Percentiles rank a stretch among this genome's conserved stretches.
Evolutionary conservation across 2,888 invertebrate genomes (phyloP).

Genomic region (Lasioglossum marginatum): DNA sequence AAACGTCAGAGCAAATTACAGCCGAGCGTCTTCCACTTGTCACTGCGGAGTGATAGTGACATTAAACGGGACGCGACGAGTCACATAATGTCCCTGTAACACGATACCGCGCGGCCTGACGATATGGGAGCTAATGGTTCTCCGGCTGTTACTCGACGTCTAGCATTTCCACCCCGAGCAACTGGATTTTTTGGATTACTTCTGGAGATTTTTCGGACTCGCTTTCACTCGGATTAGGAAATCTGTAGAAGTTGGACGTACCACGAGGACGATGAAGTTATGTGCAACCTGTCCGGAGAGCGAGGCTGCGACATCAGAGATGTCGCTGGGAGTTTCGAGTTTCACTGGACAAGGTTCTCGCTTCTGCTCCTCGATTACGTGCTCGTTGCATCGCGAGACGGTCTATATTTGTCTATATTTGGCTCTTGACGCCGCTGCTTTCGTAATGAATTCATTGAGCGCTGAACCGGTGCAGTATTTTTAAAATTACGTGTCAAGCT

Average conservation of each 20-base stretch:
- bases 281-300: constrained; percentile 43
- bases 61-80: constrained; percentile 66
- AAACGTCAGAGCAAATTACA: constrained; percentile 38
- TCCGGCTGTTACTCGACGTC: constrained; percentile 68
- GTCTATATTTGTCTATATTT: constrained; percentile 26
- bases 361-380: constrained; percentile 59
- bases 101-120: constrained; percentile 66
- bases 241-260: not conserved
- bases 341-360: constrained; percentile 56
- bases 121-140: constrained; percentile 72
- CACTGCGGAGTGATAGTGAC: constrained; percentile 57
- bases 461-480: not conserved
- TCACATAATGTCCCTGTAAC: constrained; percentile 70
- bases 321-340: constrained; percentile 53
- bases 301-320: constrained; percentile 62
- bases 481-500: not conserved
- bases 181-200: constrained; percentile 56
- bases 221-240: not conserved
- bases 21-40: constrained; percentile 49
- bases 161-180: constrained; percentile 61
- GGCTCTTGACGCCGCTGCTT: not conserved
- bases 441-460: constrained; percentile 17
- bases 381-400: constrained; percentile 33
- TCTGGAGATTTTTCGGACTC: not conserved
- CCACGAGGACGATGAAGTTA: constrained; percentile 26